Conservation (phyloP, 2,797 vertebrate species). For the Buphagus erythrorhynchus region DNA sequence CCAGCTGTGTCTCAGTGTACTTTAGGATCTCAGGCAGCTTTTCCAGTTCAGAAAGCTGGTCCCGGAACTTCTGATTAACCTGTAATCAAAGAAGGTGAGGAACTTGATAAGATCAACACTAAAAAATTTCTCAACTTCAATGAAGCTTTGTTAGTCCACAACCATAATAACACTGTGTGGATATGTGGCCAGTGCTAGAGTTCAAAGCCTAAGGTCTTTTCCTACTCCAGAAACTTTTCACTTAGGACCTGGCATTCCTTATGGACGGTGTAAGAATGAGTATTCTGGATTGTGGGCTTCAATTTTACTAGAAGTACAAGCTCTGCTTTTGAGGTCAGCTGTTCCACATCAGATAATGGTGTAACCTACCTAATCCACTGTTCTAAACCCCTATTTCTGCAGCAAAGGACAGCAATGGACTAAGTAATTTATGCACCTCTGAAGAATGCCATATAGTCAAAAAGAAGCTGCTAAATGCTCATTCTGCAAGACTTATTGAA, state of each 20-base stretch:
- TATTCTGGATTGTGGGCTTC: not conserved
- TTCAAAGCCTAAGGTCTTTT: not conserved
- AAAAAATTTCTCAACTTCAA: not conserved
- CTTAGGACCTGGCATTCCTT: not conserved
- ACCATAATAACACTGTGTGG: not conserved
- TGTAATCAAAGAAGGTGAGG: not conserved
- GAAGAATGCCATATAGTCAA: not conserved
- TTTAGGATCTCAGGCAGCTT: constrained; percentile 88
- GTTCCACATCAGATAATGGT: not conserved
- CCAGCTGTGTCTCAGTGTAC: constrained; percentile 81
- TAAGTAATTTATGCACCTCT: not conserved
- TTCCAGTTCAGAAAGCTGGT: constrained; percentile 85
- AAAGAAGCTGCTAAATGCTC: not conserved
- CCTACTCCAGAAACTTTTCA: not conserved
- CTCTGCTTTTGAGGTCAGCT: not conserved
- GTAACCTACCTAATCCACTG: not conserved
- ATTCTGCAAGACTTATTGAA: not conserved
- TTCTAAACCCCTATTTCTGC: not conserved
- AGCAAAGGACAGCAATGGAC: not conserved
- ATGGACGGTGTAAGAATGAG: not conserved
- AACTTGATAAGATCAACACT: not conserved
- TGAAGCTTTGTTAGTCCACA: not conserved
- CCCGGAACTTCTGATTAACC: constrained; percentile 81
- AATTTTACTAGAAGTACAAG: not conserved
- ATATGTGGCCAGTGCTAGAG: not conserved